Evolutionary conservation across 2,113 vertebrate genomes (phyloP).

Genomic region (Sula dactylatra): DNA sequence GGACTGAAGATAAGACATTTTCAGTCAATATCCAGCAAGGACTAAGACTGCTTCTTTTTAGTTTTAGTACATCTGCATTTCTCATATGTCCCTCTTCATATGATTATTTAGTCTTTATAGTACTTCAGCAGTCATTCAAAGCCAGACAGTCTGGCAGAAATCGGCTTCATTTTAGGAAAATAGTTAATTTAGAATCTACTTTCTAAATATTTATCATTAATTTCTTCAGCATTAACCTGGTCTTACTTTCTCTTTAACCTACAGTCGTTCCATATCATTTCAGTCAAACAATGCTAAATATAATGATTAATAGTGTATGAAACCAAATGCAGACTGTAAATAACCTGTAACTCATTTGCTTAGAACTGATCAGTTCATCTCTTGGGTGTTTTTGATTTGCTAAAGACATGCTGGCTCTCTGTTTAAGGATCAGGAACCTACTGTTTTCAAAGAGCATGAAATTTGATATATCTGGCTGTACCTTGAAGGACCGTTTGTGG

Average conservation of each 20-base stretch:
- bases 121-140: neutral
- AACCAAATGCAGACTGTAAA: neutral
- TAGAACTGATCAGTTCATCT: neutral
- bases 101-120: neutral
- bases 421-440: neutral
- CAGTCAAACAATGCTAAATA: neutral
- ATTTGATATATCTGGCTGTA: neutral
- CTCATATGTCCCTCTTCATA: neutral
- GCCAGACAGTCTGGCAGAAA: neutral
- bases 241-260: neutral
- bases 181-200: neutral
- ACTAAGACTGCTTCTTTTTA: neutral
- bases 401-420: neutral
- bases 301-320: neutral
- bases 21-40: neutral
- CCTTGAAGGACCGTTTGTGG: neutral
- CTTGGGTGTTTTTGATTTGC: neutral
- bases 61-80: neutral
- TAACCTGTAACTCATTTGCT: neutral
- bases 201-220: neutral
- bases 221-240: neutral
- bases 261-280: neutral
- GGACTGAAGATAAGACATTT: neutral
- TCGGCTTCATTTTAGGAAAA: neutral
- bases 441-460: neutral